Base-by-base conservation (phyloP, 2,888 invertebrate genomes). In the Trissoscelio sp. region DNA sequence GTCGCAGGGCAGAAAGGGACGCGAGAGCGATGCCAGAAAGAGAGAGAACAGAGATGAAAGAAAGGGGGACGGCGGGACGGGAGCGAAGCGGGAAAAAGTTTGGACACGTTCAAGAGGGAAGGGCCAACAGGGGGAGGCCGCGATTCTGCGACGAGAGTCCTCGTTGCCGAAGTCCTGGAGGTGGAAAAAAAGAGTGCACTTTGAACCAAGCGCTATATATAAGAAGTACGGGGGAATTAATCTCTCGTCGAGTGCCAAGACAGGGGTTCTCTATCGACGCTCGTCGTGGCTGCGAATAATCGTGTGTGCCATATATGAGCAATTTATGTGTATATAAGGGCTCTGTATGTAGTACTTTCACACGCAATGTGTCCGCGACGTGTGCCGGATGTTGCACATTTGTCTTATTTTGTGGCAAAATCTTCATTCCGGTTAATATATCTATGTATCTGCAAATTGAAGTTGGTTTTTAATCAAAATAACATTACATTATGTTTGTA, bases 21-120 rank as follows among this genome's bases (percentile, higher is more conserved):
- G 74, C 53, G 42, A 51, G 31, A 37, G 2, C 22, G 44, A 60
- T 31, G 20, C 7, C 31, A 9, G 9, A n/a, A 9, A 46, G 62
- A 20, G 20, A 34, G 46, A 64, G 34, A 24, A 28, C 12, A 20
- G 37, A 14, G 39, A 14, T 14, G 44, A 79, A 74, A 57, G 55
- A 46, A 55, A 16, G 53, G 46, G 44, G 58, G 57, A 58, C 72
- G 48, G 66, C 69, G 67, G 46, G 80, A 79, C 79, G 3, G 73
- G n/a, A n/a, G n/a, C n/a, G 55, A 67, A 70, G 83, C 80, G 85
- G 83, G 87, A 88, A 88, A 88, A 90, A 89, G 88, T 89, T 89
- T 89, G 86, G 86, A 87, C 88, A 87, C 86, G 86, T 84, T 88
- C 87, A 84, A 86, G 69, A 79, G 84, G 81, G 84, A 86, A 87